phyloP scores from a whole-genome alignment of 2,113 vertebrate genomes.

The Lycaon pictus region DNA sequence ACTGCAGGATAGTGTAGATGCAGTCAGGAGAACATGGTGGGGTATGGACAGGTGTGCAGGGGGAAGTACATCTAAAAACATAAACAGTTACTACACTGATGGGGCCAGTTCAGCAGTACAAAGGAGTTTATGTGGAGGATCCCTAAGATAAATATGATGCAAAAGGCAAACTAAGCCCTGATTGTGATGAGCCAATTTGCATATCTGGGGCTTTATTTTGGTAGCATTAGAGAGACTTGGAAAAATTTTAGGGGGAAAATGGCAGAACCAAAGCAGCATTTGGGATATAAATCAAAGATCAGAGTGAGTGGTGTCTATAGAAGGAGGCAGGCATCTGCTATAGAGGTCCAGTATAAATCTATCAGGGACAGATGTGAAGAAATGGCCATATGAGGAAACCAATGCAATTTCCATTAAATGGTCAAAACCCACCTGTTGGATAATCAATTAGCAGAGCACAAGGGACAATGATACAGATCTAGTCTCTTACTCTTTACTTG shows the following conservation, averaged over 20 bases:
- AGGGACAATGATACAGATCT: not conserved
- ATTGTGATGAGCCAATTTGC: not conserved
- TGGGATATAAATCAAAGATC: not conserved
- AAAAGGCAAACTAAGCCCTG: not conserved
- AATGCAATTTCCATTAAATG: not conserved
- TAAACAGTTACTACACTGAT: not conserved
- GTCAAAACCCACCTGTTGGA: not conserved
- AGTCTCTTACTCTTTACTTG: not conserved
- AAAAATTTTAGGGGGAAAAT: not conserved
- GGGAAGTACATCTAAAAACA: not conserved
- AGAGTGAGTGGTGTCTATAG: not conserved
- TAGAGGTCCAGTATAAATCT: not conserved
- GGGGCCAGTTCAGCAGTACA: too few relatives aligned
- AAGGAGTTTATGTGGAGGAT: not conserved
- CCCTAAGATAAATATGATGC: not conserved
- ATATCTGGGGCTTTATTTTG: not conserved
- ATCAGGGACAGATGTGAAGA: not conserved
- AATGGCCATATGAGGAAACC: not conserved
- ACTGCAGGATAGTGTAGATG: fast-evolving
- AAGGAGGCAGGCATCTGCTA: not conserved
- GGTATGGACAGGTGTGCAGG: not conserved
- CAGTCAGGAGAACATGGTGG: not conserved
- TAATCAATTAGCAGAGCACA: not conserved
- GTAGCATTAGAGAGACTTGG: not conserved
- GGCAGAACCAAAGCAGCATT: not conserved